These are phyloP conservation scores for Melipona quadrifasciata DNA, from an alignment of 1,140 invertebrate species.

Conservation along the genomic window DNA sequence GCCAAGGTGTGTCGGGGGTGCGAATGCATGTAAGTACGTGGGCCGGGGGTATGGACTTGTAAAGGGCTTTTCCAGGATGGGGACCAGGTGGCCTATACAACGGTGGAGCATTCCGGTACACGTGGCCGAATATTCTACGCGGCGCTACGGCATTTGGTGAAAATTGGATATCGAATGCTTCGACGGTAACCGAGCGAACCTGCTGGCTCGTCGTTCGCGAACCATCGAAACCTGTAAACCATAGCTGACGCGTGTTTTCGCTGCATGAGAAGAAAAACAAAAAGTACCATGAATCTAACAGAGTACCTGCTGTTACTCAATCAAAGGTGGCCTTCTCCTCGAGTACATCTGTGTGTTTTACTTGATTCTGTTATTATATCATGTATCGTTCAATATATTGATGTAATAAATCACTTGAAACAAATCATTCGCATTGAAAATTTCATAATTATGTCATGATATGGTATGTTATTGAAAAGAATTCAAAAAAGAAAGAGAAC, in stretches of 20 bases:
- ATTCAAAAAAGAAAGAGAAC: background rate
- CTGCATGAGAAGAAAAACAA: no score
- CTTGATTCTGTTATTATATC: no score
- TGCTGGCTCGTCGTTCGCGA: no score
- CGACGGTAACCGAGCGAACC: background rate
- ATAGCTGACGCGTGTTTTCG: background rate
- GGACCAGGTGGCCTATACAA: conserved; percentile 60
- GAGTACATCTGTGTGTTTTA: no score
- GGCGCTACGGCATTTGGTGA: conserved; percentile 52
- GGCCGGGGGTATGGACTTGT: conserved; percentile 18
- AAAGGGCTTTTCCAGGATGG: conserved; percentile 36
- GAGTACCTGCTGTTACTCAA: no score
- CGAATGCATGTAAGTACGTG: conserved; percentile 38
- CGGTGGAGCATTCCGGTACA: conserved; percentile 61
- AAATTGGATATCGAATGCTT: conserved; percentile 57
- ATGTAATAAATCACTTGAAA: background rate
- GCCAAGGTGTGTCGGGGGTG: conserved; percentile 49
- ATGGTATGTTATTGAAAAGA: background rate
- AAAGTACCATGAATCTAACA: no score
- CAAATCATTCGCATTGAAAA: background rate
- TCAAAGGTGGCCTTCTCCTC: no score
- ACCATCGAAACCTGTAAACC: background rate
- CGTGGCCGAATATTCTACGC: conserved; percentile 56
- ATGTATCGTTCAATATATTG: no score
- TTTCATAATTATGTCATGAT: background rate